These are phyloP conservation scores for Pogonus chalceus DNA, from an alignment of 1,140 invertebrate species.

Conservation along the genomic window DNA sequence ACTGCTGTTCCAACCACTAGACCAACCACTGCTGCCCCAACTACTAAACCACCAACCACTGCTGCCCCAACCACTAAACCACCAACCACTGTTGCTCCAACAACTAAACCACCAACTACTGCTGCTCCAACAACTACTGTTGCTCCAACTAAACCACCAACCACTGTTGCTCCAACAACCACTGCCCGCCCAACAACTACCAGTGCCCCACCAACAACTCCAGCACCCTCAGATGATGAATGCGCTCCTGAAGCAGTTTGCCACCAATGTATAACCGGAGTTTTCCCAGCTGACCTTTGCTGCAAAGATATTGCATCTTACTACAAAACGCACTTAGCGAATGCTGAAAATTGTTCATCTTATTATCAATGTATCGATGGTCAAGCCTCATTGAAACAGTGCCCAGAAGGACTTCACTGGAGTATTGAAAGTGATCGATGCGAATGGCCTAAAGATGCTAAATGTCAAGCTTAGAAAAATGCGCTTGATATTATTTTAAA, in stretches of 20 bases:
- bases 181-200: background rate
- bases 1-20: background rate
- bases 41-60: background rate
- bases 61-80: background rate
- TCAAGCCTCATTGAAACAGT: conserved; percentile 17
- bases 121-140: background rate
- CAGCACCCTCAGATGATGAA: no score
- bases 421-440: conserved; percentile 22
- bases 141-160: background rate
- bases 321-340: background rate
- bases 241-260: no score
- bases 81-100: background rate
- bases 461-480: no score
- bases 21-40: background rate
- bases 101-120: no score
- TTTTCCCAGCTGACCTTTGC: background rate
- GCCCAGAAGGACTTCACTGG: conserved; percentile 18
- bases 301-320: conserved; percentile 6
- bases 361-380: conserved; percentile 31
- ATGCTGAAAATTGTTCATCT: conserved; percentile 17
- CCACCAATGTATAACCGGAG: no score
- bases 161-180: background rate
- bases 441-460: conserved; percentile 19
- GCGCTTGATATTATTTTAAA: no score
- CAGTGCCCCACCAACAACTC: no score